Percentiles rank a stretch among this genome's conserved stretches.
Evolutionary conservation across 2,113 vertebrate genomes (phyloP).

Genomic region (Channa argus): DNA sequence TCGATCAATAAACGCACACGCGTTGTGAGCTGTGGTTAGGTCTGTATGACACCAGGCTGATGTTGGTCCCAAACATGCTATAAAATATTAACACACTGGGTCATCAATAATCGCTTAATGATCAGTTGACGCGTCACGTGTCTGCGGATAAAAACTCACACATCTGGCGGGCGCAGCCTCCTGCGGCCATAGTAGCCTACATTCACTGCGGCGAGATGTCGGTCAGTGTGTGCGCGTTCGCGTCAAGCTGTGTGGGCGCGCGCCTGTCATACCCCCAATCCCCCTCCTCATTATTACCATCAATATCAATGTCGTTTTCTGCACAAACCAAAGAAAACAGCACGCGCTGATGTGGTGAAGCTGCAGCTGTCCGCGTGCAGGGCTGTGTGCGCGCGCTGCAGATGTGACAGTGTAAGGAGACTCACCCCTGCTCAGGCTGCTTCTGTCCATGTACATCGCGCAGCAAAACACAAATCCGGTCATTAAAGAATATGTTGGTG

Average conservation of each 20-base stretch:
- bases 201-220: slow-evolving; percentile 79
- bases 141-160: slow-evolving; percentile 1
- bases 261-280: slow-evolving; percentile 15
- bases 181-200: slow-evolving; percentile 62
- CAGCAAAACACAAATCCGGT: slow-evolving; percentile 87
- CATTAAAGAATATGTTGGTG: slow-evolving; percentile 82
- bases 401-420: neutral
- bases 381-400: slow-evolving; percentile 1
- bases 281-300: neutral
- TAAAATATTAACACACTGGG: neutral
- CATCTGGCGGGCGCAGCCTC: slow-evolving; percentile 63
- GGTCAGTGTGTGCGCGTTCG: slow-evolving; percentile 72
- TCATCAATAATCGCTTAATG: slow-evolving; percentile 8
- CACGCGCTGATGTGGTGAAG: neutral
- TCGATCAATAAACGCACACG: slow-evolving; percentile 16
- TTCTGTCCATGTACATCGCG: slow-evolving; percentile 89
- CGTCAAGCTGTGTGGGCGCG: slow-evolving; percentile 8
- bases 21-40: neutral
- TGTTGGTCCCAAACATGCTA: neutral
- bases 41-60: too few relatives aligned
- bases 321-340: too few relatives aligned
- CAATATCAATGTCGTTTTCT: neutral
- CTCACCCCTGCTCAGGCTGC: slow-evolving; percentile 85
- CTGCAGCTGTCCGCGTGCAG: slow-evolving; percentile 24
- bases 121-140: slow-evolving; percentile 20